Evolutionary conservation across 2,888 invertebrate species (phyloP).

Genomic region (Elegia similella): DNA sequence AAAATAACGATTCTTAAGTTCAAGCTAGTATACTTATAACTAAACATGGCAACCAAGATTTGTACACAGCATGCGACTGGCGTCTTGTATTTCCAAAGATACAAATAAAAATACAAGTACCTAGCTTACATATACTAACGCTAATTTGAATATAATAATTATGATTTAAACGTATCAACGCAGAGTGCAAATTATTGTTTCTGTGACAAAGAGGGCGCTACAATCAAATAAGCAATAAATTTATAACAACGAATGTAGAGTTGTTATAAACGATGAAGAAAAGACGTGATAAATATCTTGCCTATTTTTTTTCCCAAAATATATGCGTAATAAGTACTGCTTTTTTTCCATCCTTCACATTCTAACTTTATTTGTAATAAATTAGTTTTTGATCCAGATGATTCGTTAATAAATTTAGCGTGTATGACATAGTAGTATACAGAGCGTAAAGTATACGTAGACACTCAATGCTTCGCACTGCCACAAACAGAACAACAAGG

Average conservation of each 20-base stretch:
- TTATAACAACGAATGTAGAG: background rate
- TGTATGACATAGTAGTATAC: too few relatives aligned
- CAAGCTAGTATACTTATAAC: conserved; percentile 21
- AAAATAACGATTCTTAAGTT: background rate
- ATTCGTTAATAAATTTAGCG: too few relatives aligned
- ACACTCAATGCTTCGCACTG: too few relatives aligned
- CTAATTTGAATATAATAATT: background rate
- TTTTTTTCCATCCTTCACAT: too few relatives aligned
- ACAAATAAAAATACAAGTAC: background rate
- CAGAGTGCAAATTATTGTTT: background rate
- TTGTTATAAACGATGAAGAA: background rate
- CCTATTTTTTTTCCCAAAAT: background rate
- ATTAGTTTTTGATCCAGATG: too few relatives aligned
- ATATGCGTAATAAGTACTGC: too few relatives aligned
- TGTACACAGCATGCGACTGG: conserved; percentile 31
- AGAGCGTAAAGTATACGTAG: too few relatives aligned
- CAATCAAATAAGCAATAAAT: background rate
- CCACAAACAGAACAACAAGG: too few relatives aligned
- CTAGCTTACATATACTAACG: background rate
- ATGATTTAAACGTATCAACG: background rate
- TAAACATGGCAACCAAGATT: conserved; percentile 41
- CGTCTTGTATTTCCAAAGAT: background rate
- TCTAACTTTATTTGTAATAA: too few relatives aligned
- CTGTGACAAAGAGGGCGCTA: background rate
- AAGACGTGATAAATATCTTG: background rate